Conservation (phyloP, 2,888 invertebrate species). For the Athripsodes cinereus region DNA sequence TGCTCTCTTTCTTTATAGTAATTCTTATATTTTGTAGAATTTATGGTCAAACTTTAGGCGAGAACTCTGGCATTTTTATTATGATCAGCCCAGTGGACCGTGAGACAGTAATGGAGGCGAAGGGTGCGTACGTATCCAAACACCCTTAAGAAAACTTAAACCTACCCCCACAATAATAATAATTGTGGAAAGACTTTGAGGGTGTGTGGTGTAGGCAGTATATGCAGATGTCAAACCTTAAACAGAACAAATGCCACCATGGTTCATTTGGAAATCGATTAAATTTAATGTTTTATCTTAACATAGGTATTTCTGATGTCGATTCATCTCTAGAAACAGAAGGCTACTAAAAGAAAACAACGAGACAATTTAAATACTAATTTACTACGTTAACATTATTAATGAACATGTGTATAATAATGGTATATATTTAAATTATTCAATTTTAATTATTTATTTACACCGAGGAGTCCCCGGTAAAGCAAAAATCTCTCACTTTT, state of each 20-base stretch:
- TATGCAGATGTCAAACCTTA: conserved; percentile 25
- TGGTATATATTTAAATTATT: too few relatives aligned
- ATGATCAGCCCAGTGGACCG: conserved; percentile 54
- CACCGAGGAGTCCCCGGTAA: too few relatives aligned
- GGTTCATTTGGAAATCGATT: not conserved
- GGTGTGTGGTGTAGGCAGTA: too few relatives aligned
- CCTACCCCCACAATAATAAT: not conserved
- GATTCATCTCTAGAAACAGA: too few relatives aligned
- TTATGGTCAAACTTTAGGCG: conserved; percentile 56
- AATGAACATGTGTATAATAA: too few relatives aligned
- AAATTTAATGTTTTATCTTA: too few relatives aligned
- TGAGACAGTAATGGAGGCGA: conserved; percentile 47
- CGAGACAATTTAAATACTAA: too few relatives aligned
- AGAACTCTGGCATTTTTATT: conserved; percentile 49
- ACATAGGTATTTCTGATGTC: too few relatives aligned
- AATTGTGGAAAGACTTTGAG: conserved; percentile 11
- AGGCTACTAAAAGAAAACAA: too few relatives aligned
- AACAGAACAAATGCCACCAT: conserved; percentile 12
- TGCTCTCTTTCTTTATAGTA: not conserved
- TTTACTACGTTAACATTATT: too few relatives aligned
- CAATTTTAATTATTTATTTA: too few relatives aligned
- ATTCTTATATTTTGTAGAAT: conserved; percentile 32
- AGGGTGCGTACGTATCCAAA: conserved; percentile 12
- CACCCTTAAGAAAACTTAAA: conserved; percentile 4
- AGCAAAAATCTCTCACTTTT: too few relatives aligned